Base-by-base conservation (phyloP, 2,888 invertebrate genomes). In the Synanthedon myopaeformis region DNA sequence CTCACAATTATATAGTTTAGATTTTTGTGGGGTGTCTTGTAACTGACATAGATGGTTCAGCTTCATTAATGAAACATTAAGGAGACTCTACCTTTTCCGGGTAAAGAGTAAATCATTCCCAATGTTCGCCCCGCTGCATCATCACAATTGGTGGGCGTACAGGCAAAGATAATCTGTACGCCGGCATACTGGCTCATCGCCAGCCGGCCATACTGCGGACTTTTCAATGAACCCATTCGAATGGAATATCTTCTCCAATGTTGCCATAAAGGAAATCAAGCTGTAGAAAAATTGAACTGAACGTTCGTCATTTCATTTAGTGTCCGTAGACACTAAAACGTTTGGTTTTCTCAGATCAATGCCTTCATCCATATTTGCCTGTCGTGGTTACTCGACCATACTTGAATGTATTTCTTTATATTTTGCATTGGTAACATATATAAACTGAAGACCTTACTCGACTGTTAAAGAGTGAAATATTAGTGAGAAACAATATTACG, bases 201-300 rank as follows among this genome's bases (percentile, higher is more conserved):
- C 85, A 87, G 74, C 70, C 79, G 69, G 71, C 75, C 81, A 79
- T 79, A 79, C 83, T 86, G 86, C 85, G 82, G 84, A 82, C 76
- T 85, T 85, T 86, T 86, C 86, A 87, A 86, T 85, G 81, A 79
- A 83, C 74, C 69, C 77, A 81, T 78, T 79, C 79, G 70, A 69
- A 82, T 74, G 85, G 85, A 86, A 85, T 85, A 84, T 86, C 85
- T 84, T 79, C 68, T 67, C 76, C 76, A 80, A 78, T 81, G 82
- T 84, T 81, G 79, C 76, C 81, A 83, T 79, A 79, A 82, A 84
- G 82, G 79, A 79, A 79, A 82, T 79, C 77, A 75, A 72, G 77
- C 75, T 74, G 78, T 77, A 81, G 75, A 81, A 82, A 80, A 74
- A 68, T 67, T 69, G 61, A 65, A 72, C 68, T 61, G 65, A 59